Evolutionary conservation across 2,113 vertebrate species (phyloP).

Genomic region (Cyanoderma ruficeps): DNA sequence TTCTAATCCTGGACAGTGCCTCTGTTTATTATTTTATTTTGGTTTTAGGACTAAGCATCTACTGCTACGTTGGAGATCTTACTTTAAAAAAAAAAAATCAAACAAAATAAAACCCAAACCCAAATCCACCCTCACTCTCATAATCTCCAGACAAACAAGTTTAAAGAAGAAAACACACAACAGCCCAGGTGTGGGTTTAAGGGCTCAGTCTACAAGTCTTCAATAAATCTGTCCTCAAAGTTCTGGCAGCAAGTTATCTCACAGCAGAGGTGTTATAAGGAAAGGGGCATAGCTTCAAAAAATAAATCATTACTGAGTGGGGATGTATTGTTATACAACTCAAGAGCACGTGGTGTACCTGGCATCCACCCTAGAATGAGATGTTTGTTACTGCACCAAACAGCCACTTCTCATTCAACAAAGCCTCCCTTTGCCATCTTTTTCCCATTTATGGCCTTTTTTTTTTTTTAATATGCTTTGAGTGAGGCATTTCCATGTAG

Average conservation of each 20-base stretch:
- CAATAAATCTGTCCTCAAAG: background rate
- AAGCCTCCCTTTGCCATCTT: background rate
- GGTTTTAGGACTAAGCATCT: background rate
- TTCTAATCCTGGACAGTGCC: background rate
- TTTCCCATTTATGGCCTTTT: background rate
- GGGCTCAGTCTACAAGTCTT: background rate
- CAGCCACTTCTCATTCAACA: background rate
- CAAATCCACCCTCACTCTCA: background rate
- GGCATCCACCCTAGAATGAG: background rate
- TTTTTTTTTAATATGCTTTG: background rate
- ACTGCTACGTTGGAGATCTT: background rate
- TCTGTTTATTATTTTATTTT: background rate
- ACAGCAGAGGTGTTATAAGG: background rate
- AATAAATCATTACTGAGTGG: background rate
- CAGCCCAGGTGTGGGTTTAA: background rate
- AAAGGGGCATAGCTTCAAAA: background rate
- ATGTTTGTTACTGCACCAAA: background rate
- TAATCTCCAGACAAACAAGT: background rate
- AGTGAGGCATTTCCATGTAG: background rate
- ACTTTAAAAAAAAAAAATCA: background rate
- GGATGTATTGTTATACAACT: background rate
- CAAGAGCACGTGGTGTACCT: background rate
- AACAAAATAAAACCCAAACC: background rate
- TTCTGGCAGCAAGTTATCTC: background rate
- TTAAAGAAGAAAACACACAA: background rate